These are phyloP conservation scores for Gorsachius magnificus DNA, from an alignment of 2,797 vertebrate genomes.

Conservation along the genomic window DNA sequence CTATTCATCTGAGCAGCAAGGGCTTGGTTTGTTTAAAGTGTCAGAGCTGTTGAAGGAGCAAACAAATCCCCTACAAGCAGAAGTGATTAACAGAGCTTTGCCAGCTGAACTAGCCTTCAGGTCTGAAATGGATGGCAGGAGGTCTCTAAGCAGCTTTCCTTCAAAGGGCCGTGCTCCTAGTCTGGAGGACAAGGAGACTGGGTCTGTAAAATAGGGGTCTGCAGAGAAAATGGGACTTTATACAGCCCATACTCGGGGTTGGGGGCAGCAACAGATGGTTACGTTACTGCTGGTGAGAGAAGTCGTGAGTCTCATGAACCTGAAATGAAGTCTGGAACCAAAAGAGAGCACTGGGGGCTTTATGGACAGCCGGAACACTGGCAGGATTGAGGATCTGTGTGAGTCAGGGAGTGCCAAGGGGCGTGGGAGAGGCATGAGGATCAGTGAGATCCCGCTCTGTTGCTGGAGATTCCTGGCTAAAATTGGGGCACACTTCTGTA, in stretches of 20 bases:
- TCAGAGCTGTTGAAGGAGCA: neutral
- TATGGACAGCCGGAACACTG: neutral
- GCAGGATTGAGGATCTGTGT: neutral
- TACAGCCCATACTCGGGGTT: fast-evolving
- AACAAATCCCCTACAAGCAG: neutral
- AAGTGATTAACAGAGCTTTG: neutral
- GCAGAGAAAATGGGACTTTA: neutral
- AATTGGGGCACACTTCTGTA: neutral
- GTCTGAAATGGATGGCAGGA: neutral
- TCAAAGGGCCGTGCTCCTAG: neutral
- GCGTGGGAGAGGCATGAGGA: neutral
- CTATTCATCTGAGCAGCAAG: neutral
- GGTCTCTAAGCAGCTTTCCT: neutral
- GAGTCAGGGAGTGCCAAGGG: neutral
- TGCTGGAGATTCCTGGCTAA: neutral
- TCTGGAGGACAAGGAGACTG: neutral
- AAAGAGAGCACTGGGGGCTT: neutral
- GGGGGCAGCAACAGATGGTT: neutral
- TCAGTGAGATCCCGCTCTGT: neutral
- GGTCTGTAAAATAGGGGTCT: neutral
- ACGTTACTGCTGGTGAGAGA: fast-evolving
- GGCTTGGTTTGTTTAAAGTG: neutral
- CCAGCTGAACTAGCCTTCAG: neutral
- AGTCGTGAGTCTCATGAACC: neutral
- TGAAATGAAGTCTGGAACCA: neutral